A percentile compares a stretch with the other conserved stretches of the same genome.
Conservation (phyloP, 1,140 invertebrate genomes). For the Zaprionus tsacasi region DNA sequence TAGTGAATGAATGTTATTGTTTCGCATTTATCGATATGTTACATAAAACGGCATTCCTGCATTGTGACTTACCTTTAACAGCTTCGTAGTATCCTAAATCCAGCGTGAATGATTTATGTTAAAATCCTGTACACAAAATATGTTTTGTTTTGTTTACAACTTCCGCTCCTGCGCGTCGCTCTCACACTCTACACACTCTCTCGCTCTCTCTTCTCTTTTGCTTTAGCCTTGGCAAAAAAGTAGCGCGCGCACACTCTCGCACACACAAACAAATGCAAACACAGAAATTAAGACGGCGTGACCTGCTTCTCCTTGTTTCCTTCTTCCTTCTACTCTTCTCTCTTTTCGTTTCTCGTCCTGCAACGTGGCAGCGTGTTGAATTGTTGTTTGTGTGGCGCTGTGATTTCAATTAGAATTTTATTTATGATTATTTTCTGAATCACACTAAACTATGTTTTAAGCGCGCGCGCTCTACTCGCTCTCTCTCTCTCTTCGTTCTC, state of each 20-base stretch:
- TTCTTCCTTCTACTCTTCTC: slow-evolving; percentile 18
- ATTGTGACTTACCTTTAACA: slow-evolving; percentile 74
- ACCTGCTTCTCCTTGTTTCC: slow-evolving; percentile 35
- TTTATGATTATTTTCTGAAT: slow-evolving; percentile 26
- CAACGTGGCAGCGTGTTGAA: slow-evolving; percentile 30
- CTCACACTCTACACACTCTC: slow-evolving; percentile 5
- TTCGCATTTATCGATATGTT: slow-evolving; percentile 15
- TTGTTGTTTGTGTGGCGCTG: slow-evolving; percentile 26
- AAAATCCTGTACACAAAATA: slow-evolving; percentile 57
- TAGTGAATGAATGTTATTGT: slow-evolving; percentile 24
- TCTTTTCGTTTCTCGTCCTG: slow-evolving; percentile 23
- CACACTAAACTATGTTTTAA: slow-evolving; percentile 20
- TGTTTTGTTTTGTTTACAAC: slow-evolving; percentile 47
- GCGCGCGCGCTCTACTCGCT: neutral
- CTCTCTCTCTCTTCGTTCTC: slow-evolving; percentile 4
- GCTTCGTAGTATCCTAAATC: slow-evolving; percentile 84
- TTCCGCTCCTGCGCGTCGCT: slow-evolving; percentile 16
- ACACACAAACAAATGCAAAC: neutral
- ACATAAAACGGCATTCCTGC: slow-evolving; percentile 11
- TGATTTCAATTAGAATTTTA: slow-evolving; percentile 40
- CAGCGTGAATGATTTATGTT: slow-evolving; percentile 84
- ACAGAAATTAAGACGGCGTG: slow-evolving; percentile 50
- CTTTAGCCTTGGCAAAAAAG: slow-evolving; percentile 9
- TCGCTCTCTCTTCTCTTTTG: slow-evolving; percentile 20
- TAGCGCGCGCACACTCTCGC: slow-evolving; percentile 19